Percentiles rank a stretch among this genome's conserved stretches.
Evolutionary conservation across 1,140 invertebrate genomes (phyloP).

Genomic region (Calephelis virginiensis): DNA sequence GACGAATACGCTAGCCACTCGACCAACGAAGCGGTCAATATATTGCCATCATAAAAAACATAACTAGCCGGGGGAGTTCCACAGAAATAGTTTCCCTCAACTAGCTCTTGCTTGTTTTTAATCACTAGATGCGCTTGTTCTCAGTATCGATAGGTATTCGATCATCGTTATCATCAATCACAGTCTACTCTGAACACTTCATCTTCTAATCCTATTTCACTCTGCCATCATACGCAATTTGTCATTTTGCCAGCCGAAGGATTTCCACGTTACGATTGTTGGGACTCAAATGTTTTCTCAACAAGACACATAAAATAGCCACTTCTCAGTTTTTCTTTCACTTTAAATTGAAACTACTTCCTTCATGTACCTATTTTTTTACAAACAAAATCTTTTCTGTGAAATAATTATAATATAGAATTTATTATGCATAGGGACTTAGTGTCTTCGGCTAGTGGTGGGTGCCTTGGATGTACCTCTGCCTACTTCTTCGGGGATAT

Average conservation of each 20-base stretch:
- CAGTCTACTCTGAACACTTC: neutral
- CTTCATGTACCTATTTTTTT: neutral
- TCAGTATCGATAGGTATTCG: neutral
- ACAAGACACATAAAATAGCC: neutral
- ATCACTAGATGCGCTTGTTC: too few species aligned
- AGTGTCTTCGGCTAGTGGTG: too few species aligned
- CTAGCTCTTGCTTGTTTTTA: too few species aligned
- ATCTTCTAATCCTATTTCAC: slow-evolving; percentile 9
- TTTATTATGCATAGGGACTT: too few species aligned
- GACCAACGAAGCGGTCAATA: too few species aligned
- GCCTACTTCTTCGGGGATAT: too few species aligned
- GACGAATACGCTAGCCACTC: too few species aligned
- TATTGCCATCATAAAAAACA: too few species aligned
- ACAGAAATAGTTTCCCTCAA: too few species aligned
- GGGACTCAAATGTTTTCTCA: slow-evolving; percentile 2
- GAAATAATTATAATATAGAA: too few species aligned
- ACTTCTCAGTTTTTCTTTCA: neutral
- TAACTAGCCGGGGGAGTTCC: too few species aligned
- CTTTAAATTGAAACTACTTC: neutral
- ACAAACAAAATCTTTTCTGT: neutral
- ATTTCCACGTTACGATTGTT: slow-evolving; percentile 1
- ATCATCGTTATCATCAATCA: slow-evolving; percentile 9
- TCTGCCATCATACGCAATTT: slow-evolving; percentile 6
- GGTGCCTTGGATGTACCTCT: too few species aligned
- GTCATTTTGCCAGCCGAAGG: neutral